These are phyloP conservation scores for Ischnura elegans DNA, from an alignment of 2,888 invertebrate species.

Conservation along the genomic window DNA sequence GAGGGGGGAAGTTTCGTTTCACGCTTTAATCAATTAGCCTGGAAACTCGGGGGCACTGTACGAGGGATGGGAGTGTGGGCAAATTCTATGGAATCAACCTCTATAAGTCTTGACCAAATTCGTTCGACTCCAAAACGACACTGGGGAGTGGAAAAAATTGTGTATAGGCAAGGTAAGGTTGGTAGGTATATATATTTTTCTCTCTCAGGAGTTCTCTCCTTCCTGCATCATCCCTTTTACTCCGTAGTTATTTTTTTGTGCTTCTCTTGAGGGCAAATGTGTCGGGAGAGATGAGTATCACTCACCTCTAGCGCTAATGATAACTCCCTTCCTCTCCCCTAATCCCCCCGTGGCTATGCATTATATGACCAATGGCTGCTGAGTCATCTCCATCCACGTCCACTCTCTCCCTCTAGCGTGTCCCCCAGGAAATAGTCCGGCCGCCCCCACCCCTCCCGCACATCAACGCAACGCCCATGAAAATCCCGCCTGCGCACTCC, in stretches of 20 bases:
- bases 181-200: too few relatives aligned
- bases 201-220: background rate
- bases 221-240: background rate
- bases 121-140: constrained; percentile 24
- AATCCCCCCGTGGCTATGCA: constrained; percentile 41
- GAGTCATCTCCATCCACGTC: constrained; percentile 44
- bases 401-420: background rate
- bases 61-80: background rate
- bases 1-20: constrained; percentile 38
- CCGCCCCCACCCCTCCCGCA: background rate
- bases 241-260: background rate
- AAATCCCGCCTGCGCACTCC: background rate
- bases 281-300: constrained; percentile 49
- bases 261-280: background rate
- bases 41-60: background rate
- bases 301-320: constrained; percentile 63
- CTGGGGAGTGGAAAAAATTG: background rate
- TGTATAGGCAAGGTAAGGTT: too few relatives aligned
- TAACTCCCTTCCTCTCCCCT: background rate
- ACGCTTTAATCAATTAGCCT: constrained; percentile 59
- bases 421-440: constrained; percentile 41
- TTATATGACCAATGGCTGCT: constrained; percentile 58
- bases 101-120: constrained; percentile 49
- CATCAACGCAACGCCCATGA: background rate
- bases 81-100: constrained; percentile 45